Base-by-base conservation (phyloP, 2,888 invertebrate species). In the Temnothorax rugatulus region DNA sequence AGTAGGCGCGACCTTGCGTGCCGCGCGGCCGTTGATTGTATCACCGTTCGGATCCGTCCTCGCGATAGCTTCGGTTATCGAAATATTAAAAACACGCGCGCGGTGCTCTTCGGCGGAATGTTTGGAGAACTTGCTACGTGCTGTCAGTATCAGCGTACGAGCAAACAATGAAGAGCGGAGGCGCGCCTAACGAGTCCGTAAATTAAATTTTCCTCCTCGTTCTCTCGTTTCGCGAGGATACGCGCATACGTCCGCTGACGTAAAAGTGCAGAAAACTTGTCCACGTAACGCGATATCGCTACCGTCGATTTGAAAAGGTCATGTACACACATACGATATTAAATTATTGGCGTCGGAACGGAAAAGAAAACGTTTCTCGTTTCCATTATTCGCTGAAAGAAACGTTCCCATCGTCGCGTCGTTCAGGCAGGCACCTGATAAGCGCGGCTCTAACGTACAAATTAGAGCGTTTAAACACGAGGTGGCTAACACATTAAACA, bases 81-180 rank as follows among this genome's bases (percentile, higher is more conserved):
- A 73, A 68, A 25, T 68, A 21, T 47, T 64, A 77, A 71, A 73
- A 79, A 54, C 54, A 21, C 64, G 21, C 29, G 34, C 7, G 1
- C 15, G 29, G 66, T 2, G 57, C 50, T 68, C 9, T 73, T 47
- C 8, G 83, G 66, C 34, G 82, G 75, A 88, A 88, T 87, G 85
- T 87, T 88, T 88, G 84, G 57, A 15, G 73, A 61, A 44, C 82
- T 82, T 81, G 79, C 77, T 83, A 83, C 83, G 84, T 84, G 84
- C 59, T 69, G 44, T 47, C 66, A 47, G 57, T 82, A 63, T 76
- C 77, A 75, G 63, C 63, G 29, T 34, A 52, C 29, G 69, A 44
- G 69, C 82, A 59, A 73, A 64, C 63, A 66, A 64, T 61, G 54
- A 34, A 9, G 66, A 76, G 41, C 21, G 34, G 71, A 59, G n/a